Evolutionary conservation across 2,888 invertebrate genomes (phyloP).

Genomic region (Diaphora mendica): DNA sequence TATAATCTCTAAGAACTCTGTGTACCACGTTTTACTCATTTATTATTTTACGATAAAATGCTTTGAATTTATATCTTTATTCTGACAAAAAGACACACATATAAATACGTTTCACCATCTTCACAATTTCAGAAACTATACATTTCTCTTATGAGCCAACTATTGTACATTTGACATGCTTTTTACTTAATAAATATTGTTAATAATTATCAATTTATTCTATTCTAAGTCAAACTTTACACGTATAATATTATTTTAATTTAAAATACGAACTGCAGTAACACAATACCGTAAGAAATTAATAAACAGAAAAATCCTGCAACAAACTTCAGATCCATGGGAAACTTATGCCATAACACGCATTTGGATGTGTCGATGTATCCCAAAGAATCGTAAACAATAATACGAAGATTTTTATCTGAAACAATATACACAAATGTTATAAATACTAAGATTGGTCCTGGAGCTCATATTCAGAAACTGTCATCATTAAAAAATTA

Average conservation of each 20-base stretch:
- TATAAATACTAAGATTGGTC: neutral
- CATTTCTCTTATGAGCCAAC: no score
- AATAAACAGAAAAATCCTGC: neutral
- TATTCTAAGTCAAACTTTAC: no score
- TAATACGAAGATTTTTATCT: neutral
- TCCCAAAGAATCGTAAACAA: neutral
- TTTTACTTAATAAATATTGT: no score
- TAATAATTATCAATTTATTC: no score
- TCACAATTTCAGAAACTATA: no score
- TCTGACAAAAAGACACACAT: no score
- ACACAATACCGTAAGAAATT: neutral
- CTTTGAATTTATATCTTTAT: no score
- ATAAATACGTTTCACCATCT: no score
- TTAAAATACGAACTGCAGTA: slow-evolving; percentile 4
- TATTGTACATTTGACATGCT: no score
- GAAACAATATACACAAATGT: neutral
- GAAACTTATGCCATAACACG: neutral
- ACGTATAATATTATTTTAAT: neutral
- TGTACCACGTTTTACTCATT: neutral
- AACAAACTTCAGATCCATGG: neutral
- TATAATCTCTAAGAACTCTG: neutral
- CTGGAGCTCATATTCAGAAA: no score
- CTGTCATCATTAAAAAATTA: no score
- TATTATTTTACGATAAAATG: no score
- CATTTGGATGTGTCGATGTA: neutral